Evolutionary conservation across 2,113 vertebrate genomes (phyloP).

Genomic region (Mesitornis unicolor): DNA sequence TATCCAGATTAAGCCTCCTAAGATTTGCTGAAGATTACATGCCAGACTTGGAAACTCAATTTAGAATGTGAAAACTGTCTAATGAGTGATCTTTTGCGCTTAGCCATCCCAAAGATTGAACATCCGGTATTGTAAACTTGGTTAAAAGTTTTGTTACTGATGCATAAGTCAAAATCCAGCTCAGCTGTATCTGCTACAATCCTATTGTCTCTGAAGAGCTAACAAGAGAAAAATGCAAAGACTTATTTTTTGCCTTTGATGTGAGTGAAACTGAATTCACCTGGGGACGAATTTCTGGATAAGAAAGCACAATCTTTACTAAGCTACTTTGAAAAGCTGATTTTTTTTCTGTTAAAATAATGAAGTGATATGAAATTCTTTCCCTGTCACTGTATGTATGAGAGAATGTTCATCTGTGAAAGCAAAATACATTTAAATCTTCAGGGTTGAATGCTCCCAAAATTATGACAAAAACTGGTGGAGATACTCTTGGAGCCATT

Average conservation of each 20-base stretch:
- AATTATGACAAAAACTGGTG: neutral
- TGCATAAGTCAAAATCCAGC: neutral
- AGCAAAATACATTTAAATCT: conserved; percentile 22
- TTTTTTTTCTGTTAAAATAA: neutral
- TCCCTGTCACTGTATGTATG: neutral
- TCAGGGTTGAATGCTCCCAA: neutral
- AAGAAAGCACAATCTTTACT: neutral
- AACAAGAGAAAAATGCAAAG: neutral
- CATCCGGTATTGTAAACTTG: neutral
- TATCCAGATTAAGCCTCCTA: neutral
- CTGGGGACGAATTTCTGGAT: neutral
- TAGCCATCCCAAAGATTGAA: neutral
- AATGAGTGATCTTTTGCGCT: neutral
- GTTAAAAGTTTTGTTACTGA: neutral
- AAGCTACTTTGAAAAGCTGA: neutral
- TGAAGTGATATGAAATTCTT: neutral
- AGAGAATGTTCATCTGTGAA: neutral
- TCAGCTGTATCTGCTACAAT: neutral
- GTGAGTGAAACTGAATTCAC: neutral
- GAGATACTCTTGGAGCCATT: neutral
- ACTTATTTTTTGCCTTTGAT: neutral
- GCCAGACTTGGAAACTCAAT: neutral
- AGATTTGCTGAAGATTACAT: neutral
- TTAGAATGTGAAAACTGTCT: neutral
- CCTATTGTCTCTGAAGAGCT: neutral